Percentiles rank a stretch among this genome's conserved stretches.
Evolutionary conservation across 2,113 vertebrate species (phyloP).

Genomic region (Stigmatopora nigra): DNA sequence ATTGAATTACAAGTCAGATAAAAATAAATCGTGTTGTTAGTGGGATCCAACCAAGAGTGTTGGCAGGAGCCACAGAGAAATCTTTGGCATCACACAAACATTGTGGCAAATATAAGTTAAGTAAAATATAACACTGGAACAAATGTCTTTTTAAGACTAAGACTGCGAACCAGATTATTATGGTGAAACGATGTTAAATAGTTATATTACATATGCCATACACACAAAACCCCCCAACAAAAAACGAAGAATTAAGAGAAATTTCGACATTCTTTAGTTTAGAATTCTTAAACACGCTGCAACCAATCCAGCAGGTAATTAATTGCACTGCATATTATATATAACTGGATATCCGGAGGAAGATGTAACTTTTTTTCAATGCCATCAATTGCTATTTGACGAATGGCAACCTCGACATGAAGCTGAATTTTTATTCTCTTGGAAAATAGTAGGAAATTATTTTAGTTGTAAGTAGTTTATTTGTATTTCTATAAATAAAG

Average conservation of each 20-base stretch:
- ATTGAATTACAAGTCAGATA: not conserved
- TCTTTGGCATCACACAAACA: not conserved
- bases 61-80: not conserved
- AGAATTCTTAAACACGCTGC: too few relatives aligned
- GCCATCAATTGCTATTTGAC: not conserved
- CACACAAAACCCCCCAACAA: not conserved
- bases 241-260: not conserved
- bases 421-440: not conserved
- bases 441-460: too few relatives aligned
- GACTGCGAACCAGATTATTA: not conserved
- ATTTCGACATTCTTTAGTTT: too few relatives aligned
- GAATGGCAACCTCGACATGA: not conserved
- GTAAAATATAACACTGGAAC: not conserved
- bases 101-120: not conserved
- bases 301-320: too few relatives aligned
- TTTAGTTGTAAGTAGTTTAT: not conserved
- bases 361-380: too few relatives aligned
- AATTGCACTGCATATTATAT: not conserved
- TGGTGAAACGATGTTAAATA: not conserved
- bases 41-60: conserved; percentile 1
- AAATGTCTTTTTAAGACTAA: not conserved
- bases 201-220: not conserved
- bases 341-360: too few relatives aligned
- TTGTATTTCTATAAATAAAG: not conserved
- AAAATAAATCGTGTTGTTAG: not conserved